These are phyloP conservation scores for Sebastes oblongus DNA, from an alignment of 2,797 vertebrate genomes.

Conservation along the genomic window DNA sequence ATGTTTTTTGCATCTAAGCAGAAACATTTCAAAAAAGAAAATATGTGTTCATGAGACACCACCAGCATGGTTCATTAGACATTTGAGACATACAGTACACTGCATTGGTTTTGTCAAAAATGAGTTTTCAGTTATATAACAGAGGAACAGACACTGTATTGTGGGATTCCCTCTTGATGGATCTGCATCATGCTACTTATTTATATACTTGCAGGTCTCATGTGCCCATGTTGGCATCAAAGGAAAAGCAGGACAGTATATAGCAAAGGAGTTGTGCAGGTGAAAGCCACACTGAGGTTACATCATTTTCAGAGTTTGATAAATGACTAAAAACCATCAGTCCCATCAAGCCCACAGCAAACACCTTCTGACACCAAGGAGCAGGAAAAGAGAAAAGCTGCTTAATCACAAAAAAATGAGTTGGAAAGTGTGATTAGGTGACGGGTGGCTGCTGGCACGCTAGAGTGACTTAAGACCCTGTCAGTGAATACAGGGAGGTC, in stretches of 20 bases:
- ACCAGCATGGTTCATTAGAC: background rate
- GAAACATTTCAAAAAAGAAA: background rate
- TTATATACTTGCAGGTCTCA: constrained; percentile 14
- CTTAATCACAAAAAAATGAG: constrained; percentile 81
- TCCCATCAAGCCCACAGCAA: constrained; percentile 23
- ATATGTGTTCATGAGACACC: constrained; percentile 12
- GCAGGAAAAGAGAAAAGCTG: constrained; percentile 74
- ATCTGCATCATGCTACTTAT: constrained; percentile 32
- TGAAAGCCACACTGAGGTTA: background rate
- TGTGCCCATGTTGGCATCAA: constrained; percentile 10
- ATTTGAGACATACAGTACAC: constrained; percentile 11
- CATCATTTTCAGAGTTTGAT: constrained; percentile 27
- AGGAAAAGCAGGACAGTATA: constrained; percentile 26
- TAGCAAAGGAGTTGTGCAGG: constrained; percentile 1
- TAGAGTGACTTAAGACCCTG: constrained; percentile 83
- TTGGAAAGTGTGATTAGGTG: constrained; percentile 76
- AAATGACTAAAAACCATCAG: constrained; percentile 23
- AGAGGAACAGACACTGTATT: background rate
- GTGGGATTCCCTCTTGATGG: background rate
- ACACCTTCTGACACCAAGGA: constrained; percentile 40
- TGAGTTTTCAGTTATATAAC: background rate
- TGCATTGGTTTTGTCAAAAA: constrained; percentile 34
- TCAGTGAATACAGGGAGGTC: constrained; percentile 84
- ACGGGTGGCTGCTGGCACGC: constrained; percentile 78
- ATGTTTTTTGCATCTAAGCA: background rate